Conservation (phyloP, 2,113 vertebrate species). For the Labrus mixtus region DNA sequence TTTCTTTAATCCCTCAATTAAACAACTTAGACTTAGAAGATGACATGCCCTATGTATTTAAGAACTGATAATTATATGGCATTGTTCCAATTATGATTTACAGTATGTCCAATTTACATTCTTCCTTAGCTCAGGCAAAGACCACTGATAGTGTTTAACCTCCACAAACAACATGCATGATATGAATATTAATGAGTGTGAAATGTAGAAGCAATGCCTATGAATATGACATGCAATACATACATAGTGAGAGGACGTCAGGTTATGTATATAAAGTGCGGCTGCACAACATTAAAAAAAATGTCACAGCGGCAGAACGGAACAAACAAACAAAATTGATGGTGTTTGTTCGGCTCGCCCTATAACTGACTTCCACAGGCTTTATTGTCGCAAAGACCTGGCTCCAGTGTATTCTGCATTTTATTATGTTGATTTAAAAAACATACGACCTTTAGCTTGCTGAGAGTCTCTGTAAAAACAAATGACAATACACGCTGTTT, state of each 20-base stretch:
- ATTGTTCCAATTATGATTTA: neutral
- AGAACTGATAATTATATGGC: neutral
- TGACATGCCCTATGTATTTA: too few species aligned
- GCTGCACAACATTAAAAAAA: neutral
- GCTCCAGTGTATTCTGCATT: conserved; percentile 23
- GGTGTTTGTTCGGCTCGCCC: conserved; percentile 14
- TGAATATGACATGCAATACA: neutral
- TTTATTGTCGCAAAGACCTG: neutral
- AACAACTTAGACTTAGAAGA: too few species aligned
- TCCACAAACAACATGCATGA: neutral
- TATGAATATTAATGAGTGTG: conserved; percentile 18
- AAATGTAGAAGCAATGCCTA: neutral
- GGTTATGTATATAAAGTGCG: conserved; percentile 18
- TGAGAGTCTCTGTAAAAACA: conserved; percentile 60
- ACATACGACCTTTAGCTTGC: conserved; percentile 69
- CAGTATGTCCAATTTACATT: neutral
- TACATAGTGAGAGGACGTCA: neutral
- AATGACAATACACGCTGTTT: conserved; percentile 51
- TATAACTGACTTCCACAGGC: neutral
- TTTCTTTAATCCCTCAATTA: too few species aligned
- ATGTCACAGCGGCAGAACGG: neutral
- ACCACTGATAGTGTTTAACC: conserved; percentile 9
- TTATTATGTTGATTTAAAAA: conserved; percentile 56
- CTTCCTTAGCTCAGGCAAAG: neutral
- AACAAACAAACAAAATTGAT: conserved; percentile 1